A percentile compares a stretch with the other conserved stretches of the same genome.
Evolutionary conservation across 2,113 vertebrate species (phyloP).

Genomic region (Narcine bancroftii): DNA sequence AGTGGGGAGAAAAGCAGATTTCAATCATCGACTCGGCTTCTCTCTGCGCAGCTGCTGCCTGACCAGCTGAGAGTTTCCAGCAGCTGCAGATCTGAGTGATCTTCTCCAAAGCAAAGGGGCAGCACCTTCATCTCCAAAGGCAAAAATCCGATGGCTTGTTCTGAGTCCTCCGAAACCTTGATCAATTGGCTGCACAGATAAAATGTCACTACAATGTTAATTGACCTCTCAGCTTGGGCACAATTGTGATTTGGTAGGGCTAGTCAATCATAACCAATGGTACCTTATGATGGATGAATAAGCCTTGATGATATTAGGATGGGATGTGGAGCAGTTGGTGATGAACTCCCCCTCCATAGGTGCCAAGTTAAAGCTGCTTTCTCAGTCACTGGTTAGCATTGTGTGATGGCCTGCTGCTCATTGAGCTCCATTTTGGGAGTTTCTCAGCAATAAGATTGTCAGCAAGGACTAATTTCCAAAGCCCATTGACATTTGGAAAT

Average conservation of each 20-base stretch:
- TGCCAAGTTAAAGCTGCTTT: not conserved
- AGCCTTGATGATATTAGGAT: not conserved
- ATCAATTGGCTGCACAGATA: not conserved
- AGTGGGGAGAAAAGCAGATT: no score
- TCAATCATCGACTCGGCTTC: no score
- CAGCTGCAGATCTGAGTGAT: not conserved
- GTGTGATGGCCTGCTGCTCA: not conserved
- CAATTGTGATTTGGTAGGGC: not conserved
- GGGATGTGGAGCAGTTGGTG: not conserved
- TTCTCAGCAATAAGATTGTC: not conserved
- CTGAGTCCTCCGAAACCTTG: not conserved
- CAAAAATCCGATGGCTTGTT: not conserved
- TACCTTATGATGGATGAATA: not conserved
- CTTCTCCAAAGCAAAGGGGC: not conserved
- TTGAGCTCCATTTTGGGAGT: not conserved
- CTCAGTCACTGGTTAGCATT: not conserved
- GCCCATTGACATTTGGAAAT: not conserved
- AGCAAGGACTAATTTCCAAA: not conserved
- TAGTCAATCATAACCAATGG: not conserved
- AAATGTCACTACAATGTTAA: not conserved
- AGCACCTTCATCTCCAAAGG: not conserved
- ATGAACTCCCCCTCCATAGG: not conserved
- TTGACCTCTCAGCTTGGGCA: slow-evolving; percentile 35
- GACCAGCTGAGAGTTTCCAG: no score
- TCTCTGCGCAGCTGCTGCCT: no score